Percentiles rank a stretch among this genome's conserved stretches.
These are phyloP conservation scores for Parascotia fuliginaria DNA, from an alignment of 2,888 invertebrate species.

Conservation along the genomic window DNA sequence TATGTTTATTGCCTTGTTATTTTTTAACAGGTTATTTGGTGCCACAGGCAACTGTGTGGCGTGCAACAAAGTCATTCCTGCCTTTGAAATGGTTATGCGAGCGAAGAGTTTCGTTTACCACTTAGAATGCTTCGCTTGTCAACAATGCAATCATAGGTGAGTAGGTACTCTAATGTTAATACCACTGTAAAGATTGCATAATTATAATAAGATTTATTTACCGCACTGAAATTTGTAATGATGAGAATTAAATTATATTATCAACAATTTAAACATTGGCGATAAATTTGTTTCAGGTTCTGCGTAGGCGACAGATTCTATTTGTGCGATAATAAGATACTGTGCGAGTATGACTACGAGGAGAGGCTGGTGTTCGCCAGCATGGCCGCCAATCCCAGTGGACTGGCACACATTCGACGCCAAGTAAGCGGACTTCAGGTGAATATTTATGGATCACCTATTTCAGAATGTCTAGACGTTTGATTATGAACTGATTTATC, in stretches of 20 bases:
- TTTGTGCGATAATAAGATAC: slow-evolving; percentile 96
- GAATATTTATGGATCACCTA: slow-evolving; percentile 41
- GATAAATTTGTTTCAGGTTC: slow-evolving; percentile 87
- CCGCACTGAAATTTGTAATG: slow-evolving; percentile 6
- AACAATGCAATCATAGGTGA: slow-evolving; percentile 97
- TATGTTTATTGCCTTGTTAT: slow-evolving; percentile 56
- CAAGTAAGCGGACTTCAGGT: slow-evolving; percentile 91
- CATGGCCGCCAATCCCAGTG: slow-evolving; percentile 94
- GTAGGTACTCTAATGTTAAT: slow-evolving; percentile 13
- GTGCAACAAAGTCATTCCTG: slow-evolving; percentile 96
- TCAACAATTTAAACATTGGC: slow-evolving; percentile 12
- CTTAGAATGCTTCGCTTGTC: slow-evolving; percentile 97
- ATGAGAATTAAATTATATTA: slow-evolving; percentile 9
- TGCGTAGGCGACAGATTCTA: slow-evolving; percentile 98
- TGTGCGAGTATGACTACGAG: slow-evolving; percentile 97
- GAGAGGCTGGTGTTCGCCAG: slow-evolving; percentile 96
- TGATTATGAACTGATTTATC: slow-evolving; percentile 27
- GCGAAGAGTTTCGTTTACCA: slow-evolving; percentile 97
- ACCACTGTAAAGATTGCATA: neutral
- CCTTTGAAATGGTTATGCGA: slow-evolving; percentile 98
- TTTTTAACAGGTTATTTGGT: slow-evolving; percentile 92
- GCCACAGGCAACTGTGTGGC: slow-evolving; percentile 96
- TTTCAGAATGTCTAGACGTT: slow-evolving; percentile 47
- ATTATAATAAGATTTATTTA: slow-evolving; percentile 12
- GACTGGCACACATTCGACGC: slow-evolving; percentile 93